phyloP scores from a whole-genome alignment of 1,140 invertebrate genomes.

The Heliconius eleuchia region DNA sequence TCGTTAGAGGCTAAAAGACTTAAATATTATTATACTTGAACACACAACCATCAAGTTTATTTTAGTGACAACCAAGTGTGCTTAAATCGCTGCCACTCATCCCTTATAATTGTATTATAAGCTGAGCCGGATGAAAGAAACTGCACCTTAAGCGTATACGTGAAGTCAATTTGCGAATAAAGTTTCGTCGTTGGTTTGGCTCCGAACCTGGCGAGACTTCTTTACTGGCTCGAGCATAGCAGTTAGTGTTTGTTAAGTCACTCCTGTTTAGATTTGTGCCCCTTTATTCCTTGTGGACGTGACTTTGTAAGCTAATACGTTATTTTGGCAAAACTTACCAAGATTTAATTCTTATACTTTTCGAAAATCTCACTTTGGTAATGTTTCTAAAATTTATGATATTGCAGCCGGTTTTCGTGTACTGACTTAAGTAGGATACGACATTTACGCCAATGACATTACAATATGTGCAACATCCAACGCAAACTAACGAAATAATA shows the following conservation, averaged over 20 bases:
- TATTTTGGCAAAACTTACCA: slow-evolving; percentile 33
- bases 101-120: slow-evolving; percentile 47
- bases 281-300: slow-evolving; percentile 37
- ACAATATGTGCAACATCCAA: slow-evolving; percentile 17
- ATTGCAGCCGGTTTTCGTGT: slow-evolving; percentile 19
- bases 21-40: too few species aligned
- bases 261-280: slow-evolving; percentile 44
- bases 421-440: slow-evolving; percentile 25
- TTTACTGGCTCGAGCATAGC: slow-evolving; percentile 61
- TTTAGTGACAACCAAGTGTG: neutral
- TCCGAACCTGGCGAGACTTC: slow-evolving; percentile 57
- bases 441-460: slow-evolving; percentile 5
- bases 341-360: slow-evolving; percentile 26
- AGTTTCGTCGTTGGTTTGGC: slow-evolving; percentile 69
- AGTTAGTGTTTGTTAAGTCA: slow-evolving; percentile 55
- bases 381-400: slow-evolving; percentile 24
- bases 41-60: too few species aligned
- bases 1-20: too few species aligned
- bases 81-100: slow-evolving; percentile 39
- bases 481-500: slow-evolving; percentile 33
- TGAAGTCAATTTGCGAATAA: slow-evolving; percentile 79
- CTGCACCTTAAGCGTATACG: slow-evolving; percentile 78
- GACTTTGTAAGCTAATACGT: slow-evolving; percentile 43
- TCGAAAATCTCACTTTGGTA: slow-evolving; percentile 16
- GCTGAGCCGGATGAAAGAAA: slow-evolving; percentile 72